Conservation (phyloP, 2,797 vertebrate genomes). For the Cottoperca gobio region DNA sequence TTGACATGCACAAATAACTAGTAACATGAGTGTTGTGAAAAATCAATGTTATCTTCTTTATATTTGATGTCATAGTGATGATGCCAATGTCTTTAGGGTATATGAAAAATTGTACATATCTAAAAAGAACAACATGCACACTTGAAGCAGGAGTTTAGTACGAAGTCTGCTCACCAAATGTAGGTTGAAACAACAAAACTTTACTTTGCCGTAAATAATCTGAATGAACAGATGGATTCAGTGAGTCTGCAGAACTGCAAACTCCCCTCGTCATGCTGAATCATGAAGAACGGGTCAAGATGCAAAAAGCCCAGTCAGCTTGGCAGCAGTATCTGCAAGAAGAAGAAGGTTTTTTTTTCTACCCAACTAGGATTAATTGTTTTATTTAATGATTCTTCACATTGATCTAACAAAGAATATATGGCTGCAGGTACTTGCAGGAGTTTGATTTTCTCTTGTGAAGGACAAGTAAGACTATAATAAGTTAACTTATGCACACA, state of each 20-base stretch:
- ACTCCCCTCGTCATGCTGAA: background rate
- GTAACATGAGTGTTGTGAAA: background rate
- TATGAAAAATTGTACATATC: background rate
- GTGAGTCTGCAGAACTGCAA: background rate
- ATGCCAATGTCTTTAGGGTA: background rate
- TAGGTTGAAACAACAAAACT: background rate
- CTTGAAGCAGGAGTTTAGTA: background rate
- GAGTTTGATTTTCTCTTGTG: slow-evolving; percentile 7
- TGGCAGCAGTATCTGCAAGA: slow-evolving; percentile 1
- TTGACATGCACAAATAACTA: background rate
- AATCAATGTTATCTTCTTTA: background rate
- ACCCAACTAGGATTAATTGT: background rate
- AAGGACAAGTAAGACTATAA: slow-evolving; percentile 1
- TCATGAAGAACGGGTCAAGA: background rate
- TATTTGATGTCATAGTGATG: background rate
- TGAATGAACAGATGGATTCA: background rate
- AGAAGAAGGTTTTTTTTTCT: background rate
- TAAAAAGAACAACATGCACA: background rate
- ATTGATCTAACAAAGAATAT: slow-evolving; percentile 4
- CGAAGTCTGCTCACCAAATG: background rate
- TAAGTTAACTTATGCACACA: slow-evolving; percentile 4
- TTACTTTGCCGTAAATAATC: background rate
- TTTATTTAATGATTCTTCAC: slow-evolving; percentile 15
- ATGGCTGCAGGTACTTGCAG: slow-evolving; percentile 4
- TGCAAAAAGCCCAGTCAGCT: background rate